These are phyloP conservation scores for Peromyscus polionotus DNA, from an alignment of 2,113 vertebrate species.

Conservation along the genomic window DNA sequence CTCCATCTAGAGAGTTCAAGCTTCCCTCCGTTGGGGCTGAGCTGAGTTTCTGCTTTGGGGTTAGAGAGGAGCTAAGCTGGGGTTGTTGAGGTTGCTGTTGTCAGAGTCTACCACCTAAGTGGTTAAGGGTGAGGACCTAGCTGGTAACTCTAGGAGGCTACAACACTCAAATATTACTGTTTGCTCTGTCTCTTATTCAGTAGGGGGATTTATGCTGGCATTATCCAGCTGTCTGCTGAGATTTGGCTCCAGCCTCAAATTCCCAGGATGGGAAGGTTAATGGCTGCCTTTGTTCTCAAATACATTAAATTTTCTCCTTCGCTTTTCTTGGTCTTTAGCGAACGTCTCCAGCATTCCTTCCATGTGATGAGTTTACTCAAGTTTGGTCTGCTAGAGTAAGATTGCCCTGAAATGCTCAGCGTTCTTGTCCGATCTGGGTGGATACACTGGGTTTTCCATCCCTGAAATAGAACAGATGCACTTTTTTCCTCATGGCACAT, in stretches of 20 bases:
- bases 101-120: background rate
- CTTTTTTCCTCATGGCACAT: background rate
- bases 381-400: background rate
- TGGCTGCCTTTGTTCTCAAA: slow-evolving; percentile 68
- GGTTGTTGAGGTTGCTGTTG: background rate
- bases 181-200: slow-evolving; percentile 28
- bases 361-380: background rate
- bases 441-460: background rate
- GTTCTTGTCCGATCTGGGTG: background rate
- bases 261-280: slow-evolving; percentile 62
- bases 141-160: background rate
- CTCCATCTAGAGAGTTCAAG: background rate
- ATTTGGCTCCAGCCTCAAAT: slow-evolving; percentile 54
- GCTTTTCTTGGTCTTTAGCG: slow-evolving; percentile 50
- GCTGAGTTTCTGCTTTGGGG: background rate
- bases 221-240: background rate
- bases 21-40: background rate
- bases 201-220: slow-evolving; percentile 1
- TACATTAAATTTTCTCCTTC: slow-evolving; percentile 59
- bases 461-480: background rate
- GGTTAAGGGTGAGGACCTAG: background rate
- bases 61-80: background rate
- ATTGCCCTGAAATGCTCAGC: background rate
- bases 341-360: background rate
- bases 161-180: slow-evolving; percentile 36